Conservation (phyloP, 2,113 vertebrate species). For the Xenotilapia leptura region DNA sequence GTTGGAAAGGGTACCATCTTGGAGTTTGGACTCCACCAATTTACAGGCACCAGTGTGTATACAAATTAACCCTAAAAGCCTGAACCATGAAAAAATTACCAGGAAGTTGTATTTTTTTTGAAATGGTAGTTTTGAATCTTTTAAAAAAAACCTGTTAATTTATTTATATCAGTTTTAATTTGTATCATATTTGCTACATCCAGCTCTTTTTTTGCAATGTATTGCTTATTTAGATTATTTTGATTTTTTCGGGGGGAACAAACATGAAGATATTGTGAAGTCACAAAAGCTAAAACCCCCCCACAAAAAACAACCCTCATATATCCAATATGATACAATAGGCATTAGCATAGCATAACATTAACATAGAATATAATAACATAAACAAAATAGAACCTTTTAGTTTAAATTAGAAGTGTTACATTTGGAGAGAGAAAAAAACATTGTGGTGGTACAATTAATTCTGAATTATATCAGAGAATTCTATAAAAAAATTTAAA, state of each 20-base stretch:
- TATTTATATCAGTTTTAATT: background rate
- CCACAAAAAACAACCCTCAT: rapidly evolving
- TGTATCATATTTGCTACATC: background rate
- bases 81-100: background rate
- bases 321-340: background rate
- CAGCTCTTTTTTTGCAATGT: background rate
- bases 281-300: rapidly evolving
- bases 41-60: background rate
- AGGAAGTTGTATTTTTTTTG: background rate
- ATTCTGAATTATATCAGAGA: background rate
- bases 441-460: background rate
- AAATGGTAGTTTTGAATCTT: background rate
- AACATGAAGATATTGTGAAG: background rate
- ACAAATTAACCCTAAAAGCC: background rate
- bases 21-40: background rate
- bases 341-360: background rate
- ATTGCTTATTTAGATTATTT: background rate
- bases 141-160: rapidly evolving
- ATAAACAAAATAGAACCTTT: background rate
- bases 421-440: background rate
- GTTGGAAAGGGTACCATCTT: background rate
- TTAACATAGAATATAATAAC: background rate
- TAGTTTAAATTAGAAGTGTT: background rate
- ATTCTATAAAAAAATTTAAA: background rate
- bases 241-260: background rate